Conservation (phyloP, 92 coral and sea anemone species). For the Phenganax marumi region DNA sequence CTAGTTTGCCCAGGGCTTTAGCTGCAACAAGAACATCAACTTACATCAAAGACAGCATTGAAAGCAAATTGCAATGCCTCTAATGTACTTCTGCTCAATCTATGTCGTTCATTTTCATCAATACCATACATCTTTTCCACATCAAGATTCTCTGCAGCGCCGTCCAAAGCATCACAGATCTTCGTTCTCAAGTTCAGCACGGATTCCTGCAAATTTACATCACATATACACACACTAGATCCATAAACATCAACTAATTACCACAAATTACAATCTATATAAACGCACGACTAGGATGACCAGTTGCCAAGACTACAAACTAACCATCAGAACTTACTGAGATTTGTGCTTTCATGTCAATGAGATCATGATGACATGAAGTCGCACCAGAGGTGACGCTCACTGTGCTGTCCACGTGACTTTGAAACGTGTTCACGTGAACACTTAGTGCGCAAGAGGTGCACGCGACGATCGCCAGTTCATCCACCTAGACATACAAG, state of each 20-base stretch:
- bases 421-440: constrained; percentile 65
- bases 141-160: constrained; percentile 86
- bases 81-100: constrained; percentile 17
- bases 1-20: no score
- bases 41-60: constrained; percentile 94
- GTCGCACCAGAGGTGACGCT: constrained; percentile 68
- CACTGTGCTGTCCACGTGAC: constrained; percentile 59
- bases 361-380: constrained; percentile 90
- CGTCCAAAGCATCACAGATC: constrained; percentile 73
- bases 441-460: constrained; percentile 73
- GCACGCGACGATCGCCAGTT: constrained; percentile 77
- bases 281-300: neutral
- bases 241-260: neutral
- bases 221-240: neutral
- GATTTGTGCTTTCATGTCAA: constrained; percentile 74
- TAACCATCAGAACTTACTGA: constrained; percentile 53
- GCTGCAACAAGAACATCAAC: neutral
- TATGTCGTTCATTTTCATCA: constrained; percentile 70
- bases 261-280: neutral
- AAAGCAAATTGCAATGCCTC: constrained; percentile 81
- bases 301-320: no score
- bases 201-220: constrained; percentile 60
- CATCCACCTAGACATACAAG: constrained; percentile 71
- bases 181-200: constrained; percentile 66
- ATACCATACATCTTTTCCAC: constrained; percentile 76